Base-by-base conservation (phyloP, 1,140 invertebrate genomes). In the Laupala kohalensis region DNA sequence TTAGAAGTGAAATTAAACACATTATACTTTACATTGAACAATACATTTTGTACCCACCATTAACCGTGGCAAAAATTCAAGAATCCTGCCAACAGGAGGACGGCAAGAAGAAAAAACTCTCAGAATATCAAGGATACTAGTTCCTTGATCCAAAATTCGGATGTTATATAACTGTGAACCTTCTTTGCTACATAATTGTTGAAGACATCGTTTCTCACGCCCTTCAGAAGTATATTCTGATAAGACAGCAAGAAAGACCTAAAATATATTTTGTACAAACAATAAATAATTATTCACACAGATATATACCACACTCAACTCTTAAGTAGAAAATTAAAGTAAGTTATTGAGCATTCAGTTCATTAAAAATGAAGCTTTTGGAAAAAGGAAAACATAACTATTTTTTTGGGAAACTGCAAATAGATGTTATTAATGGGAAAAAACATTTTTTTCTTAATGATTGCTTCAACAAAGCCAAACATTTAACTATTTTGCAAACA, bases 11-110 rank as follows among this genome's bases (percentile, higher is more conserved):
- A 53, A 53, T 53, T 13, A 9, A 53, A 4, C 30, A 37, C 15
- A 37, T 15, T 6, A 6, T 37, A 37, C n/a, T 37, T 37, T 6
- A 37, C 30, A 6, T 37, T 6, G 15, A 37, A 37, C 15, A 37
- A 6, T 6, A 37, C 37, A 53, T 53, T 13, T 19, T 13, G 19
- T 13, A 53, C 37, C 19, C 26, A 74, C 74, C 65, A 89, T 80
- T 19, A 95, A 81, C 25, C 86, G 83, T 3, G 90, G 88, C 67
- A 95, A 81, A 76, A 93, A 81, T 78, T 93, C 89, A 69, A 92
- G 79, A 53, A 94, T 76, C 65, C 85, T 74, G 74, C 86, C 84
- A 25, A 92, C 76, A 25, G 87, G 82, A 13, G 91, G 91, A 70
- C 81, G 78, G 77, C 89, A 87, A 66, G 88, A 83, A 75, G 81